Percentiles rank a stretch among this genome's conserved stretches.
Evolutionary conservation across 2,113 vertebrate species (phyloP).

Genomic region (Loxodonta africana): DNA sequence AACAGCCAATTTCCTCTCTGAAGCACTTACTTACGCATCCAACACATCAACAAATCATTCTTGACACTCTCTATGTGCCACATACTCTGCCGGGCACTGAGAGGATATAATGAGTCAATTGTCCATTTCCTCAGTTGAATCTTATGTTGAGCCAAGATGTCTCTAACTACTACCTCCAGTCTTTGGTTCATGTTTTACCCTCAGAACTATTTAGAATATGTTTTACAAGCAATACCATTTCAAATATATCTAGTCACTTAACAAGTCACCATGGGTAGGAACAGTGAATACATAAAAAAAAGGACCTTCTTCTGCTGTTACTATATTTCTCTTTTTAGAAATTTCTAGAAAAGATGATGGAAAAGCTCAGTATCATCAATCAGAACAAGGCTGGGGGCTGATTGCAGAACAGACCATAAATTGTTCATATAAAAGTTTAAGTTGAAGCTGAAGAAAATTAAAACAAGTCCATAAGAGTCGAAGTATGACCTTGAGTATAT

Average conservation of each 20-base stretch:
- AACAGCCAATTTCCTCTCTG: not conserved
- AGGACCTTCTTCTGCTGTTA: not conserved
- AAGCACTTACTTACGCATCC: constrained; percentile 19
- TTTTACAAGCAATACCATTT: not conserved
- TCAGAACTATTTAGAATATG: not conserved
- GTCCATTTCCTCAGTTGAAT: not conserved
- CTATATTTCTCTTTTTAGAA: not conserved
- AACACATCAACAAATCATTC: not conserved
- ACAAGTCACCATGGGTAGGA: not conserved
- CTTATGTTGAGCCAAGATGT: not conserved
- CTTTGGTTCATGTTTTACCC: not conserved
- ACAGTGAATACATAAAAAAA: not conserved
- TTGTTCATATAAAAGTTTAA: too few species aligned
- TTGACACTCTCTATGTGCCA: not conserved
- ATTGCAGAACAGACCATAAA: too few species aligned
- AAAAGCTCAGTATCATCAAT: too few species aligned
- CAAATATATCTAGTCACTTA: not conserved
- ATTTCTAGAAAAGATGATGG: not conserved
- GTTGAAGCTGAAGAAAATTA: too few species aligned
- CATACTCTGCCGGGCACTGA: not conserved
- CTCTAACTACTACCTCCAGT: not conserved
- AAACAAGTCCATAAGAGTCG: too few species aligned
- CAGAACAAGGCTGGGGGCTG: too few species aligned
- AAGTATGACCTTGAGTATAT: too few species aligned
- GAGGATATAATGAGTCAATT: not conserved